Percentiles rank a stretch among this genome's conserved stretches.
phyloP scores from a whole-genome alignment of 1,140 invertebrate species.

The Cydia strobilella region DNA sequence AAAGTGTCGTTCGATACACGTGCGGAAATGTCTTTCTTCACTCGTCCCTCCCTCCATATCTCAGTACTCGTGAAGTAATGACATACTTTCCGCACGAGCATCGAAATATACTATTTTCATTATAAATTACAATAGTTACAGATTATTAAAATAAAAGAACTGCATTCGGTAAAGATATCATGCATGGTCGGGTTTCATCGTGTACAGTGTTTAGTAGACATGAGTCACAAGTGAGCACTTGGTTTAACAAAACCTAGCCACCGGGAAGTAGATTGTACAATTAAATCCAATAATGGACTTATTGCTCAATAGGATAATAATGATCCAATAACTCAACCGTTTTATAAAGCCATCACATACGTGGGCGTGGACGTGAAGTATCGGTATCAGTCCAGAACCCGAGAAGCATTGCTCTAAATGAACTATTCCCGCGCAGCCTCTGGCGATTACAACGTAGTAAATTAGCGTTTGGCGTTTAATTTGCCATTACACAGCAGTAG shows the following conservation, averaged over 20 bases:
- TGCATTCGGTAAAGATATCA: no score
- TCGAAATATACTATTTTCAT: no score
- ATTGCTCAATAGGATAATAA: constrained; percentile 22
- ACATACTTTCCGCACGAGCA: no score
- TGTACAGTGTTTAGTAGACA: no score
- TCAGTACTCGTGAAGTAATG: no score
- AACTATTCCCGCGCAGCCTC: constrained; percentile 39
- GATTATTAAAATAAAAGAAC: no score
- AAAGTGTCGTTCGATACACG: no score
- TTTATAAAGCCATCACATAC: constrained; percentile 27
- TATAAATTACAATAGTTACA: no score
- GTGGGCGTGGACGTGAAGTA: constrained; percentile 38
- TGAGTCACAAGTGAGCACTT: neutral
- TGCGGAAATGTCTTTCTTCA: no score
- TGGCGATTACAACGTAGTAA: constrained; percentile 44
- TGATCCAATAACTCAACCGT: constrained; percentile 23
- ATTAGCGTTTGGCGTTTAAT: constrained; percentile 46
- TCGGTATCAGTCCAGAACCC: constrained; percentile 10
- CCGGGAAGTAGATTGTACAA: neutral
- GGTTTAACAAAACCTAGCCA: neutral
- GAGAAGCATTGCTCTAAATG: constrained; percentile 10
- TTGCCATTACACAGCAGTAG: constrained; percentile 49
- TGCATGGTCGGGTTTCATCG: no score
- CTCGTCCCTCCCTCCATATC: no score
- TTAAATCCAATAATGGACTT: constrained; percentile 11